A percentile compares a stretch with the other conserved stretches of the same genome.
Conservation (phyloP, 2,797 vertebrate species). For the Sebastes dallii region DNA sequence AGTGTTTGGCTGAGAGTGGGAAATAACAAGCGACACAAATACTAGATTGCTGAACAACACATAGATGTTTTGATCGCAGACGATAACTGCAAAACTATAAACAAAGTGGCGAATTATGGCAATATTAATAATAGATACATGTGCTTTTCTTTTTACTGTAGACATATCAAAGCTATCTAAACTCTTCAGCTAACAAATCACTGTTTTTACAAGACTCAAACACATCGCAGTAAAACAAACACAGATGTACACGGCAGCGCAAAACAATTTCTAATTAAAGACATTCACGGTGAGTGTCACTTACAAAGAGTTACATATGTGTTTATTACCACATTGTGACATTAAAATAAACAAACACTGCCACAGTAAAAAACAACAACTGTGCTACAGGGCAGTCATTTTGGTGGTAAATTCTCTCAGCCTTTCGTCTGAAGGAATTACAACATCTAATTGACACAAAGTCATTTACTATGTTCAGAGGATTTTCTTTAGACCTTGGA, state of each 20-base stretch:
- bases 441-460: not conserved
- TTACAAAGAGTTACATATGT: not conserved
- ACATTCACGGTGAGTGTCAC: conserved; percentile 5
- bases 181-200: not conserved
- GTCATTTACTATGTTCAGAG: conserved; percentile 1
- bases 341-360: not conserved
- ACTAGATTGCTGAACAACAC: not conserved
- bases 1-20: not conserved
- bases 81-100: not conserved
- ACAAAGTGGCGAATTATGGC: not conserved
- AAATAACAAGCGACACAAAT: conserved; percentile 41
- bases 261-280: conserved; percentile 29
- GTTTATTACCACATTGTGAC: conserved; percentile 9
- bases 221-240: conserved; percentile 17
- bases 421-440: not conserved
- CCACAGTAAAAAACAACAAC: not conserved
- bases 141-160: conserved; percentile 9
- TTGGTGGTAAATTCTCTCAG: not conserved
- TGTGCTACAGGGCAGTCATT: not conserved
- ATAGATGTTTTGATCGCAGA: conserved; percentile 5
- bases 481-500: conserved; percentile 1
- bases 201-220: conserved; percentile 12
- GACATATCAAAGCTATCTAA: conserved; percentile 13
- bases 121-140: not conserved
- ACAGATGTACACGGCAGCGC: not conserved